Conservation (phyloP, 2,888 invertebrate species). For the Clanis bilineata region DNA sequence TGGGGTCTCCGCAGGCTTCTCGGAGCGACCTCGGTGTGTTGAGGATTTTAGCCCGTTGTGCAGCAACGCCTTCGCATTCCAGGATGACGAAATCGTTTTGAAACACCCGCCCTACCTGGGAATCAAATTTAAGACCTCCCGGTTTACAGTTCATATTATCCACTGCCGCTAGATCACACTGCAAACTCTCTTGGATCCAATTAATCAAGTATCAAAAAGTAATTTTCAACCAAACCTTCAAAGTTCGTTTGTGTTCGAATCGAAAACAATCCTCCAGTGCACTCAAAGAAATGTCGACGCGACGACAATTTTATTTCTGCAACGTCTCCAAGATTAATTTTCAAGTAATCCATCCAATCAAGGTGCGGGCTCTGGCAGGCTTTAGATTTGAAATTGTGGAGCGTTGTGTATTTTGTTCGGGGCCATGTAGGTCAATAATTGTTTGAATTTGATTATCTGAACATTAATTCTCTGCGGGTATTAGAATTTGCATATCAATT, state of each 20-base stretch:
- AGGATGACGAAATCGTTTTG: too few species aligned
- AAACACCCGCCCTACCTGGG: too few species aligned
- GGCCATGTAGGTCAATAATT: slow-evolving; percentile 4
- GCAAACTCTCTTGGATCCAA: too few species aligned
- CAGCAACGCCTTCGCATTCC: too few species aligned
- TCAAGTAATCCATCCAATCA: slow-evolving; percentile 5
- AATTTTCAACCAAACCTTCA: not conserved
- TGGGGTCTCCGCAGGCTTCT: too few species aligned
- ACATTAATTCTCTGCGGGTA: not conserved
- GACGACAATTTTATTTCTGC: not conserved
- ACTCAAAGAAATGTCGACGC: not conserved
- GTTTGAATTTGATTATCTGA: slow-evolving; percentile 10
- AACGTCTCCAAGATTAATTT: slow-evolving; percentile 5
- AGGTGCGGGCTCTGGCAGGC: not conserved
- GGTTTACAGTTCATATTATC: too few species aligned
- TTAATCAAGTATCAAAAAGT: too few species aligned
- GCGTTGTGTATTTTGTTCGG: not conserved
- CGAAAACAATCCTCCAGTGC: not conserved
- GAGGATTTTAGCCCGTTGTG: too few species aligned
- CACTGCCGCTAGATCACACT: too few species aligned
- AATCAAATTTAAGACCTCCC: too few species aligned
- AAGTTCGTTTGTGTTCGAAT: not conserved
- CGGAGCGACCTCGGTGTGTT: too few species aligned
- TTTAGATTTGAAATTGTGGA: not conserved
- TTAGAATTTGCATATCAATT: not conserved